Base-by-base conservation (phyloP, 2,113 vertebrate genomes). In the Paratilapia polleni region DNA sequence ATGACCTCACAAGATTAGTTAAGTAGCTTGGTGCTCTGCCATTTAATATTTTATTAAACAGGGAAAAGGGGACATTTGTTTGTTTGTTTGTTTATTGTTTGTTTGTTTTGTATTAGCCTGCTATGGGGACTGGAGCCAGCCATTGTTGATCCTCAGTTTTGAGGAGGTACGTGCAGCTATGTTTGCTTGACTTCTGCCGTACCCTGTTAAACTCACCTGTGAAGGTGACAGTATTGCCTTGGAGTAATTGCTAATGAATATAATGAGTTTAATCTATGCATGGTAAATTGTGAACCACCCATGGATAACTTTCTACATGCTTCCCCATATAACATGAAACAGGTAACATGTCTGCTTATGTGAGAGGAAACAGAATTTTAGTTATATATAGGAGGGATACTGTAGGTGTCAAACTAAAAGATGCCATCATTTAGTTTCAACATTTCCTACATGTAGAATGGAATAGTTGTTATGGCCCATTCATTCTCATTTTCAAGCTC, bases 401-500 rank as follows among this genome's bases (percentile, higher is more conserved):
- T 52, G 49, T 73, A n/a, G 4, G 11, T 1, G 52, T 54, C 11
- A 13, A 47, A 54, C 24, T 52, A 49, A 73, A 20, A 28, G 47
- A 54, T 54, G 68, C 49, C 13, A 73, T 73, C 47, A 73, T 34
- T 73, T 73, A 54, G 47, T 14, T 52, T 52, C 43, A 52, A 26
- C 68, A 73, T 17, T 73, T 52, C 52, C 43, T 31, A 28, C 24
- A 47, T 47, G 17, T 8, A 52, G 66, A 31, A 52, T 52, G 31
- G 19, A 26, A 4, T 54, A 17, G 68, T 1, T 14, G 52, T 24
- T 52, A 47, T 34, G 47, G 26, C 17, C 47, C 68, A 73, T 54
- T 73, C 52, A 34, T 73, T 73, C 47, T 73, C 68, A 73, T 73
- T 73, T 54, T 73, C 47, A 73, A 34, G 47, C 26, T 34, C 47